A percentile compares a stretch with the other conserved stretches of the same genome.
Conservation (phyloP, 2,888 invertebrate genomes). For the Steinernema hermaphroditum region DNA sequence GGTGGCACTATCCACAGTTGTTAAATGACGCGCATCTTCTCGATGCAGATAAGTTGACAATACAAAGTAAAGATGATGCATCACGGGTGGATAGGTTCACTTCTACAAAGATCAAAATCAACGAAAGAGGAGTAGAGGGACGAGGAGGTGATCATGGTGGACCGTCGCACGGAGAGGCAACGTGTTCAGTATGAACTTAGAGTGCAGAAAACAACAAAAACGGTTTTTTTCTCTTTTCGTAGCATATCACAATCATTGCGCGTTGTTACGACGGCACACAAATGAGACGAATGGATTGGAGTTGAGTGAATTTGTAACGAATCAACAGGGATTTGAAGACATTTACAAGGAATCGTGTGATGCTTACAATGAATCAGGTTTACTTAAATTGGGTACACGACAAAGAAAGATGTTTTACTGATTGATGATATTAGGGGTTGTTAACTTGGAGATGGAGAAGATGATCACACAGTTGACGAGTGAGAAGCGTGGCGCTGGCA, state of each 20-base stretch:
- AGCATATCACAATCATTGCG: conserved; percentile 1
- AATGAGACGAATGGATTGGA: neutral
- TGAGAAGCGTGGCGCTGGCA: conserved; percentile 30
- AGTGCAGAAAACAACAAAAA: neutral
- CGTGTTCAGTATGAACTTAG: neutral
- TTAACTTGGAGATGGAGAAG: neutral
- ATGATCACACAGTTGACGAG: conserved; percentile 24
- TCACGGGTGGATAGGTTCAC: neutral
- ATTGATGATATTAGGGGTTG: no score
- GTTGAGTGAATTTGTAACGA: neutral
- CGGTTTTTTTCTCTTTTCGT: neutral
- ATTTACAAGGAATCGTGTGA: no score
- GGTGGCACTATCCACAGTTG: no score
- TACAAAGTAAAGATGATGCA: conserved; percentile 12
- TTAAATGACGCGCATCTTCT: no score
- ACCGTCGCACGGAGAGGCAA: neutral
- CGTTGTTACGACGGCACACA: conserved; percentile 1
- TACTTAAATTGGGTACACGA: no score
- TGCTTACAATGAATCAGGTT: no score
- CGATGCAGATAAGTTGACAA: neutral
- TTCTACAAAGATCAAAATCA: conserved; percentile 11
- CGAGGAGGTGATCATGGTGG: conserved; percentile 23
- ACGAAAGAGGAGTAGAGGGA: neutral
- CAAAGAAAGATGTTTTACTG: no score
- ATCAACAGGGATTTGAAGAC: neutral